These are phyloP conservation scores for Isurus oxyrinchus DNA, from an alignment of 2,113 vertebrate species.

Conservation along the genomic window DNA sequence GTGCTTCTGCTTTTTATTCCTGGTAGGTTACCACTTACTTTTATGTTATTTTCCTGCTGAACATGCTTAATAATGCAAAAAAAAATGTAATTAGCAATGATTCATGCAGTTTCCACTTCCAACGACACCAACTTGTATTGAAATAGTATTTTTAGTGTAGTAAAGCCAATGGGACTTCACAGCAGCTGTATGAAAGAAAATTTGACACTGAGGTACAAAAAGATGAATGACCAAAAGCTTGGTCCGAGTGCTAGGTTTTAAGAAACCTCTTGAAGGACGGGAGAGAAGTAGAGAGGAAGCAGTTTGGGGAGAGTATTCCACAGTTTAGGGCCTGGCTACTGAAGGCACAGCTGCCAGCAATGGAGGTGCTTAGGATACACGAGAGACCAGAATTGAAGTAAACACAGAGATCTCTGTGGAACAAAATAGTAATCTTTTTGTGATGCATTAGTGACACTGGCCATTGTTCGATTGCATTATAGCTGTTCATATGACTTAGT, in stretches of 20 bases:
- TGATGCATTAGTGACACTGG: neutral
- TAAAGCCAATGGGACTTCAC: too few species aligned
- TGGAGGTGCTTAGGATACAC: neutral
- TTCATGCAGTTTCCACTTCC: neutral
- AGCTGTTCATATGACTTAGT: neutral
- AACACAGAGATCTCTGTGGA: neutral
- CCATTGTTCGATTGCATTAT: neutral
- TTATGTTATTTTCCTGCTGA: neutral
- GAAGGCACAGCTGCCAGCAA: neutral
- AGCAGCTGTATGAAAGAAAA: neutral
- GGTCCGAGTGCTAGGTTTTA: neutral
- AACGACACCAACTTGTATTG: neutral
- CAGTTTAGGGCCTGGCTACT: neutral
- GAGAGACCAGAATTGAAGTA: neutral
- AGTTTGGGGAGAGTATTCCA: neutral
- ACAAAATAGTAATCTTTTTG: neutral
- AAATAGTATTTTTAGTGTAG: neutral
- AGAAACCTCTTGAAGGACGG: neutral
- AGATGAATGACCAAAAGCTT: neutral
- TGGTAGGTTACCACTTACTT: neutral
- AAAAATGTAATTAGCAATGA: neutral
- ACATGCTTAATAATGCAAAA: neutral
- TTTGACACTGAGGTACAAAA: neutral
- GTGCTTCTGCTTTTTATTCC: neutral
- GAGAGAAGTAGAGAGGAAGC: neutral